Percentiles rank a stretch among this genome's conserved stretches.
Conservation (phyloP, 2,113 vertebrate species). For the Chauna torquata region DNA sequence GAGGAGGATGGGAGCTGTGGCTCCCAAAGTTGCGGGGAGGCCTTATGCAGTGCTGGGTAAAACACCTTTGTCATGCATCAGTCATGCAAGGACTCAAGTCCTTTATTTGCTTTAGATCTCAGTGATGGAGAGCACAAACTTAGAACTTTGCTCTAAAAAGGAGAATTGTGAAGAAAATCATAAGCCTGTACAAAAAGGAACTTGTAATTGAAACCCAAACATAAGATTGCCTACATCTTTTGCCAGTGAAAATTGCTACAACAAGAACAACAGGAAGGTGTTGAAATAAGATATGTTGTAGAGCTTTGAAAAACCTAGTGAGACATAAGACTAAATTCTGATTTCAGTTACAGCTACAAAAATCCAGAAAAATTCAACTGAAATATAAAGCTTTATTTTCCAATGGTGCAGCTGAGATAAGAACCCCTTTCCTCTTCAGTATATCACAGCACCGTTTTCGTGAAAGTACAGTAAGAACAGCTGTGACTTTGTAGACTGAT, state of each 20-base stretch:
- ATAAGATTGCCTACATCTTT: not conserved
- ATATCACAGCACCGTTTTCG: not conserved
- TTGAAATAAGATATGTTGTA: not conserved
- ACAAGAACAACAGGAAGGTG: not conserved
- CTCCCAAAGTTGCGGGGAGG: not conserved
- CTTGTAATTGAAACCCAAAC: not conserved
- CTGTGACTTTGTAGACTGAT: not conserved
- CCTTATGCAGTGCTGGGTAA: not conserved
- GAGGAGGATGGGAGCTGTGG: not conserved
- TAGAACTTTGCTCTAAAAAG: not conserved
- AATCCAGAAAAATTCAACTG: not conserved
- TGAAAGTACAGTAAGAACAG: not conserved
- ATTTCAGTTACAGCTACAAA: not conserved
- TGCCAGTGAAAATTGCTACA: not conserved
- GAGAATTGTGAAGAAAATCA: not conserved
- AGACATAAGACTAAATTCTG: not conserved
- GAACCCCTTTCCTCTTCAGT: not conserved
- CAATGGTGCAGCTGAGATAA: not conserved
- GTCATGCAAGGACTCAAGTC: not conserved
- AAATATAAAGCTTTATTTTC: not conserved
- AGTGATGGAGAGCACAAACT: not conserved
- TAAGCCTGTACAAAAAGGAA: not conserved
- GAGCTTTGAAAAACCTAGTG: not conserved
- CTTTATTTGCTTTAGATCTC: not conserved
- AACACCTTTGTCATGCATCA: not conserved